Conservation (phyloP, 2,888 invertebrate species). For the Scotopteryx bipunctaria region DNA sequence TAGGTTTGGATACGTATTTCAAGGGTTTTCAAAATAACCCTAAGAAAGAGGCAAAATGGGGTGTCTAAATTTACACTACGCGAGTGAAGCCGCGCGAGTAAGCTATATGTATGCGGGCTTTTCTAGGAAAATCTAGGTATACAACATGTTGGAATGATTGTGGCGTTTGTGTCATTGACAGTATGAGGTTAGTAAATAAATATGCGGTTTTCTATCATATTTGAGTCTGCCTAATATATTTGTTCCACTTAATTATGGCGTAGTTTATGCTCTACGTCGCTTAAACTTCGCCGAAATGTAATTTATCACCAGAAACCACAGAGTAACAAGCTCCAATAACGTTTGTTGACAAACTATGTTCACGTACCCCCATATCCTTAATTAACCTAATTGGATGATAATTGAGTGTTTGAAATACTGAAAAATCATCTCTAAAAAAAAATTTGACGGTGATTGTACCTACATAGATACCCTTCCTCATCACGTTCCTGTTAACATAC, state of each 20-base stretch:
- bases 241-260: conserved; percentile 17
- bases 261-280: conserved; percentile 19
- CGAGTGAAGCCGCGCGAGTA: too few species aligned
- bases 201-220: conserved; percentile 21
- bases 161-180: neutral
- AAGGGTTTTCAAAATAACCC: too few species aligned
- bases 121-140: too few species aligned
- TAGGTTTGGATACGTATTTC: too few species aligned
- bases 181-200: neutral
- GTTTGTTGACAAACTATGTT: conserved; percentile 13
- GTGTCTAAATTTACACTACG: too few species aligned
- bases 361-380: neutral
- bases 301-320: conserved; percentile 19
- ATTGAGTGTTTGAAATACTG: neutral
- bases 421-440: neutral
- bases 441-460: too few species aligned
- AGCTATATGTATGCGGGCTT: too few species aligned
- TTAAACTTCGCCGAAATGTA: conserved; percentile 23
- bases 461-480: too few species aligned
- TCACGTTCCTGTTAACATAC: conserved; percentile 9
- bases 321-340: conserved; percentile 13
- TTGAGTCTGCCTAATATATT: neutral
- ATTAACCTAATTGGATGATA: neutral
- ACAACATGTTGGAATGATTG: too few species aligned
- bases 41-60: too few species aligned